Evolutionary conservation across 2,113 vertebrate species (phyloP), one percentile per base, ranked within the genome.

Genomic region (Canis aureus): DNA sequence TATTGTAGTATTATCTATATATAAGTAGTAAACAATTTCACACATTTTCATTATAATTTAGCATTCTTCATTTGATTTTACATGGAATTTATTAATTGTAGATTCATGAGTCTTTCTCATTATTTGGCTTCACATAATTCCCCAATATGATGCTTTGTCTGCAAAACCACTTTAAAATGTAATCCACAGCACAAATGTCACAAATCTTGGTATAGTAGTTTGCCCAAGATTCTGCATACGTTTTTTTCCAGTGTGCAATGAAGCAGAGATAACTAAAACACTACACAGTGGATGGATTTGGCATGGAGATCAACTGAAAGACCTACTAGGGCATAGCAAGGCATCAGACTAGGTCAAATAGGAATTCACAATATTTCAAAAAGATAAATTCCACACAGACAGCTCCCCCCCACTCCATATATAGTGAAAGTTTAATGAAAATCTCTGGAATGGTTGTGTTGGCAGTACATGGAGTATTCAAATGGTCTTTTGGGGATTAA

Each of bases 401-500:
- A 82, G 2, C 19, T 6, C 10, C 27, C 29, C 17, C 2, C 3
- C 10, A 8, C 15, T 66, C 3, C 57, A 38, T 69, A 53, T 32
- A 60, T 57, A 97, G 74, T 87, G 89, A 76, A 95, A 11, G 13
- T 76, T 89, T 92, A 95, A 87, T 88, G 79, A 92, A 91, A 93
- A 67, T 66, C 62, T 93, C 80, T 64, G 57, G 67, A 91, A 95
- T 89, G 73, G 93, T 71, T 74, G 3, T 89, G 57, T 71, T 93
- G 91, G n/a, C 57, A 74, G 19, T 91, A 38, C 32, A 59, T 35
- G 11, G 9, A 92, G 9, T 93, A 93, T 80, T 80, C 95, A 80
- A 9, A 32, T 67, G 95, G 60, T 90, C 92, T 96, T 64, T 55
- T 59, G 20, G 71, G 94, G 53, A 97, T 97, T 96, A 96, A 96